These are phyloP conservation scores for Aldrovandia affinis DNA, from an alignment of 2,797 vertebrate species.

Conservation along the genomic window DNA sequence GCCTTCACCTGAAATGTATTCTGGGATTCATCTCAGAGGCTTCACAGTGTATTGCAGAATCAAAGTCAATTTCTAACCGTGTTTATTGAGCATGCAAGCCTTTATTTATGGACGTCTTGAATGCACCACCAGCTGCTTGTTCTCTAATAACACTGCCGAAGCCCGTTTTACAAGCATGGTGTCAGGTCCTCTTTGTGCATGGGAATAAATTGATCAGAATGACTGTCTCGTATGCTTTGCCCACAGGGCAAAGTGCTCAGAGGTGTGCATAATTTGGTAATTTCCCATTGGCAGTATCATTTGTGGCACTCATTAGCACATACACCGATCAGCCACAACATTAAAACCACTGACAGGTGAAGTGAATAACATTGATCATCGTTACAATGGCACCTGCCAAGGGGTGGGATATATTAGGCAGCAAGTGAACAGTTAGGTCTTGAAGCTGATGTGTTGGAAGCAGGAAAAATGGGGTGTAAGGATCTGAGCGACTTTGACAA, in stretches of 20 bases:
- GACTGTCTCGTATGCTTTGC: not conserved
- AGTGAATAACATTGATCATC: too few relatives aligned
- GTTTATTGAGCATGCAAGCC: not conserved
- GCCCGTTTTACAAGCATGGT: conserved; percentile 19
- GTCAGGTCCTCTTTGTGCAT: not conserved
- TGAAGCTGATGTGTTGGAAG: too few relatives aligned
- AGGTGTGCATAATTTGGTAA: not conserved
- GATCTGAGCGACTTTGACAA: too few relatives aligned
- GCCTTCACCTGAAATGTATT: conserved; percentile 14
- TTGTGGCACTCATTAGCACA: not conserved
- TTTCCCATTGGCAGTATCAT: not conserved
- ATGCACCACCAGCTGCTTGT: conserved; percentile 14
- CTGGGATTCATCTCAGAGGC: conserved; percentile 12
- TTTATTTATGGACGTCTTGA: conserved; percentile 27
- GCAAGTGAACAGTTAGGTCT: too few relatives aligned
- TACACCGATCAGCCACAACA: too few relatives aligned
- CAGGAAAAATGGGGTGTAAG: too few relatives aligned
- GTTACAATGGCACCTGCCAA: too few relatives aligned
- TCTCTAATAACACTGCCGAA: not conserved
- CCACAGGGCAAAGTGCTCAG: not conserved
- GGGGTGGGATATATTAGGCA: too few relatives aligned
- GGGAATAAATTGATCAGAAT: conserved; percentile 14
- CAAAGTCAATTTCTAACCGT: not conserved
- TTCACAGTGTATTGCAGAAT: not conserved
- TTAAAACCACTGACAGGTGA: too few relatives aligned